Conservation (phyloP, 2,113 vertebrate species). For the Emydura subglobosa region DNA sequence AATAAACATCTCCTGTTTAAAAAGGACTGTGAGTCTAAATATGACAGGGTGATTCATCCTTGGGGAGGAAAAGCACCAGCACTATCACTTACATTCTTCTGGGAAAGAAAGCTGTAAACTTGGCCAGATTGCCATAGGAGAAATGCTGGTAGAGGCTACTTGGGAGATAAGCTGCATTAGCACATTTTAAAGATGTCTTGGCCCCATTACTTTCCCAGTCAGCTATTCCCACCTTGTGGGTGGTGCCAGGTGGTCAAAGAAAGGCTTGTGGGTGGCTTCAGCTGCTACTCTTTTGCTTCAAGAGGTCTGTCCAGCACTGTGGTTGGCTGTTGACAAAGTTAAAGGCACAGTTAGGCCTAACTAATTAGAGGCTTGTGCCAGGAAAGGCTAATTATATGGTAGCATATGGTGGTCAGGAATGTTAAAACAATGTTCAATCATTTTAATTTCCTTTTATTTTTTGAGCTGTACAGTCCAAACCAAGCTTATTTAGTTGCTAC, state of each 20-base stretch:
- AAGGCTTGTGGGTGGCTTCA: neutral
- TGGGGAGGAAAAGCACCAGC: neutral
- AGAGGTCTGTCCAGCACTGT: too few species aligned
- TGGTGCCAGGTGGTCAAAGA: neutral
- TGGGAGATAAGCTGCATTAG: neutral
- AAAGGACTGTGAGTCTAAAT: neutral
- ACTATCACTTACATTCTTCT: neutral
- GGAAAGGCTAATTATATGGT: too few species aligned
- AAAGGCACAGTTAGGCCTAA: too few species aligned
- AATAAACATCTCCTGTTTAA: neutral
- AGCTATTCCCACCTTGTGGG: accelerated
- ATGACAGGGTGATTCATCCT: neutral
- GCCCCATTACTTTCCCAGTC: neutral
- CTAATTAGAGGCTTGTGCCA: too few species aligned
- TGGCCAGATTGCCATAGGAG: accelerated
- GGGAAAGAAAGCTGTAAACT: neutral
- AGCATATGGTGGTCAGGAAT: too few species aligned
- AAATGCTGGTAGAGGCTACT: neutral
- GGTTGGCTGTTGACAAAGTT: too few species aligned
- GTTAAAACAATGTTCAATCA: too few species aligned
- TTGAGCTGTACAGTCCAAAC: too few species aligned
- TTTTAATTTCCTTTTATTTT: too few species aligned
- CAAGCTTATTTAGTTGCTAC: too few species aligned
- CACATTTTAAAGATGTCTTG: neutral
- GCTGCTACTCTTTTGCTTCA: neutral